Base-by-base conservation (phyloP, 2,797 vertebrate genomes). In the Coracias cyanogaster region DNA sequence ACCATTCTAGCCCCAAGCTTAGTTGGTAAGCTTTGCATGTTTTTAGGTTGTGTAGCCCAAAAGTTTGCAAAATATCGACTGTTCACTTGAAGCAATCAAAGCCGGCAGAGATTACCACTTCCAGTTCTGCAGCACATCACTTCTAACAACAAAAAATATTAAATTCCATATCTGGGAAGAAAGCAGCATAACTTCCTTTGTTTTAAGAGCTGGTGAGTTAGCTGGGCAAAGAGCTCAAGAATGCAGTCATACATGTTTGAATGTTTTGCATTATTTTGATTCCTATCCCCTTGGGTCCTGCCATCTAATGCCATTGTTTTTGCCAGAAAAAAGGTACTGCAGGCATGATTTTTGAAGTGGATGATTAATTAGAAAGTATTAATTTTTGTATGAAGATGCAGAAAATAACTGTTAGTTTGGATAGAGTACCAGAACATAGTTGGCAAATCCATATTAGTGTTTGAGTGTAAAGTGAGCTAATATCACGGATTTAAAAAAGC, bases 221-320 rank as follows among this genome's bases (percentile, higher is more conserved):
- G 58, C 9, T 46, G 52, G 35, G 15, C 28, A 82, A 66, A 82
- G 35, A 43, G 35, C 74, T 96, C 31, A 66, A 85, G 81, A 94
- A 85, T 46, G 62, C 48, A 61, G 51, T 73, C 48, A 39, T 79
- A 52, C 43, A 19, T 31, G 35, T 71, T 94, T 76, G 62, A 43
- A 81, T 79, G 58, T 79, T 91, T 86, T 83, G 39, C 62, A 28
- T 78, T 83, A 76, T 89, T 91, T 89, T 81, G n/a, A 83, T 88
- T 71, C 39, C 35, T 62, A 1, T 74, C n/a, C 76, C 26, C 24
- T 92, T 85, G 1, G 5, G 33, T 89, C 17, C 61, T 91, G 61
- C 72, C 24, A 61, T 71, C 28, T 61, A 45, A 49, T 62, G 33
- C 12, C 22, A 5, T 87, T 87, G 22, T 14, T 84, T 89, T 86